phyloP scores from a whole-genome alignment of 1,140 invertebrate genomes.

The Eumaeus atala region DNA sequence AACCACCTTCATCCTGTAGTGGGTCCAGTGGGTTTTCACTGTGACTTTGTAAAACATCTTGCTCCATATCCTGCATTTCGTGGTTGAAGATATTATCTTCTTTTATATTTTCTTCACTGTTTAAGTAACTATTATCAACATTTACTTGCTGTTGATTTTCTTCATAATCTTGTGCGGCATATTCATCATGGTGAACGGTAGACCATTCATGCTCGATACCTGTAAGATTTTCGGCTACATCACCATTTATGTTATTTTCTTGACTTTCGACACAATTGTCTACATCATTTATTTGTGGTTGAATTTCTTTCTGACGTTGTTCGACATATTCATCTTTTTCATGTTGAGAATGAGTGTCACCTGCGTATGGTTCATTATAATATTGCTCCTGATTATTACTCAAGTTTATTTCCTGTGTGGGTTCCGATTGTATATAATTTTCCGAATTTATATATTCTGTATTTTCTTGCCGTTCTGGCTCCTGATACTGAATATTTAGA shows the following conservation, averaged over 20 bases:
- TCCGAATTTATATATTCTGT: neutral
- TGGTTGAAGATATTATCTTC: neutral
- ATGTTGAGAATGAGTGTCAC: neutral
- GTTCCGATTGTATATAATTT: neutral
- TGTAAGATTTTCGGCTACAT: neutral
- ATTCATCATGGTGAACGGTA: constrained; percentile 5
- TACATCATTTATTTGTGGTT: neutral
- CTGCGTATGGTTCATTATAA: neutral
- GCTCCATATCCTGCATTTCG: too few relatives aligned
- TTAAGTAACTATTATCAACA: neutral
- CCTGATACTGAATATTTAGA: constrained; percentile 16
- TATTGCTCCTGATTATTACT: constrained; percentile 11
- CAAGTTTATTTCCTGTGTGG: neutral
- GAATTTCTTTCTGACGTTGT: constrained; percentile 12
- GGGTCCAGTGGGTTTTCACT: neutral
- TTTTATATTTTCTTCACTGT: neutral
- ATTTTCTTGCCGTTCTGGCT: constrained; percentile 8
- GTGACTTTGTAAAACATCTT: too few relatives aligned
- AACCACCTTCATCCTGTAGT: constrained; percentile 12
- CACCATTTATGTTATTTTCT: neutral
- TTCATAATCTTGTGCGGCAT: constrained; percentile 10
- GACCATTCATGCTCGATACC: neutral
- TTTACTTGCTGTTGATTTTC: constrained; percentile 20
- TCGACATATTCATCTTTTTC: neutral
- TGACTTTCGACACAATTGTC: constrained; percentile 1